Conservation (phyloP, 64 coral and sea anemone genomes). For the Acropora yongei region DNA sequence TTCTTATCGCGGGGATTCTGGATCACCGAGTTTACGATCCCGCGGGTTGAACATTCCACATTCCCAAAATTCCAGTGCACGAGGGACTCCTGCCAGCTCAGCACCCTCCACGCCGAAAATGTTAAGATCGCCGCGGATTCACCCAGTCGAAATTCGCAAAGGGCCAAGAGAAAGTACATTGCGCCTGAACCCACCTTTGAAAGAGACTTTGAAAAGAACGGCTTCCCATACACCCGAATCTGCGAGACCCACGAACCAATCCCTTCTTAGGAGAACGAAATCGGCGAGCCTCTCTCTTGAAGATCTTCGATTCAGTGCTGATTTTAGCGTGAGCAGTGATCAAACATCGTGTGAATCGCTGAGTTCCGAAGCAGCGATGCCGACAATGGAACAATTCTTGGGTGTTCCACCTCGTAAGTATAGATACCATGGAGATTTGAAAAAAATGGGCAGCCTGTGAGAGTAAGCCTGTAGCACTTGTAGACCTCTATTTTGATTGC, state of each 20-base stretch:
- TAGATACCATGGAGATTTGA: not conserved
- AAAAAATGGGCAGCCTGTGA: not conserved
- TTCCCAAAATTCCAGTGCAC: slow-evolving; percentile 40
- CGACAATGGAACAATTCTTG: slow-evolving; percentile 43
- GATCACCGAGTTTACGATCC: slow-evolving; percentile 71
- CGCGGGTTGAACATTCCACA: slow-evolving; percentile 42
- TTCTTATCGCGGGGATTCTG: slow-evolving; percentile 32
- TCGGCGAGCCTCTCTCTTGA: slow-evolving; percentile 74
- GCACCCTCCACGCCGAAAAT: slow-evolving; percentile 76
- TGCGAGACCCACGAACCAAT: slow-evolving; percentile 20
- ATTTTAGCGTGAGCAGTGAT: slow-evolving; percentile 57
- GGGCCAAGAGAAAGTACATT: slow-evolving; percentile 4
- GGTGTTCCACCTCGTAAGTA: slow-evolving; percentile 55
- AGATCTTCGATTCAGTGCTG: slow-evolving; percentile 80
- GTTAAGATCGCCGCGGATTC: slow-evolving; percentile 59
- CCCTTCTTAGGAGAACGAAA: slow-evolving; percentile 68
- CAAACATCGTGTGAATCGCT: slow-evolving; percentile 82
- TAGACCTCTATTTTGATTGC: too few species aligned
- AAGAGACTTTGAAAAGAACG: slow-evolving; percentile 78
- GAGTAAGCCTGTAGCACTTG: too few species aligned
- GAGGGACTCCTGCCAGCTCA: slow-evolving; percentile 64
- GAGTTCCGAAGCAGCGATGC: slow-evolving; percentile 67
- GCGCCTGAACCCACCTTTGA: slow-evolving; percentile 1
- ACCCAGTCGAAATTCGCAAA: slow-evolving; percentile 1
- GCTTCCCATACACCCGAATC: slow-evolving; percentile 78